These are phyloP conservation scores for Amyelois transitella DNA, from an alignment of 1,140 invertebrate genomes.

Conservation along the genomic window DNA sequence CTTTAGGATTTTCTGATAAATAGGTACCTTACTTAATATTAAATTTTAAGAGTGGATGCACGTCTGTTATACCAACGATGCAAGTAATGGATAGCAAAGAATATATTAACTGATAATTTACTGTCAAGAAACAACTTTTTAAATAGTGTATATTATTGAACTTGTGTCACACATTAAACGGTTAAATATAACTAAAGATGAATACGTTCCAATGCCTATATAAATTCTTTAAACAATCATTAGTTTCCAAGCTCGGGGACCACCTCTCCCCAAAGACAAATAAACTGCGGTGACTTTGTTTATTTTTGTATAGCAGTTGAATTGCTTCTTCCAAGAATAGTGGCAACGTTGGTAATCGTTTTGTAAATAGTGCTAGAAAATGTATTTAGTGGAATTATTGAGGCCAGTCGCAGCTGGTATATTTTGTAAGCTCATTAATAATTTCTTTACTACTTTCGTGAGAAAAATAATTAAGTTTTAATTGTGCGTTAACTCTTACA, in stretches of 20 bases:
- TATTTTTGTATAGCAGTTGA: slow-evolving; percentile 54
- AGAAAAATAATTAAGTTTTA: no score
- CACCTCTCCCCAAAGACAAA: slow-evolving; percentile 52
- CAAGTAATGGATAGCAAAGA: no score
- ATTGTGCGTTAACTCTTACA: no score
- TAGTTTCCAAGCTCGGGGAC: slow-evolving; percentile 38
- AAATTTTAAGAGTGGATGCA: no score
- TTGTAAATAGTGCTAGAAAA: slow-evolving; percentile 37
- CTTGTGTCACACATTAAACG: not conserved
- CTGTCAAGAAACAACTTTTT: no score
- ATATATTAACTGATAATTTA: no score
- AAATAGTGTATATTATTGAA: not conserved
- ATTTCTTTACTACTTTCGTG: not conserved
- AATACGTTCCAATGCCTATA: slow-evolving; percentile 11
- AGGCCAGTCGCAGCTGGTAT: not conserved
- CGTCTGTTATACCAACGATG: no score
- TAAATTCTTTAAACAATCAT: slow-evolving; percentile 46
- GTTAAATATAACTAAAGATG: not conserved
- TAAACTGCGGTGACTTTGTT: slow-evolving; percentile 55
- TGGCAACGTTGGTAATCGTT: slow-evolving; percentile 50
- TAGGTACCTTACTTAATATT: no score
- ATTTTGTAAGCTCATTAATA: not conserved
- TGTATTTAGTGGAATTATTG: slow-evolving; percentile 4
- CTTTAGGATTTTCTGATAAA: not conserved
- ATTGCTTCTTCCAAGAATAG: slow-evolving; percentile 52